Evolutionary conservation across 2,113 vertebrate genomes (phyloP), one percentile per base, ranked within the genome.

Genomic region (Eulacestoma nigropectus): DNA sequence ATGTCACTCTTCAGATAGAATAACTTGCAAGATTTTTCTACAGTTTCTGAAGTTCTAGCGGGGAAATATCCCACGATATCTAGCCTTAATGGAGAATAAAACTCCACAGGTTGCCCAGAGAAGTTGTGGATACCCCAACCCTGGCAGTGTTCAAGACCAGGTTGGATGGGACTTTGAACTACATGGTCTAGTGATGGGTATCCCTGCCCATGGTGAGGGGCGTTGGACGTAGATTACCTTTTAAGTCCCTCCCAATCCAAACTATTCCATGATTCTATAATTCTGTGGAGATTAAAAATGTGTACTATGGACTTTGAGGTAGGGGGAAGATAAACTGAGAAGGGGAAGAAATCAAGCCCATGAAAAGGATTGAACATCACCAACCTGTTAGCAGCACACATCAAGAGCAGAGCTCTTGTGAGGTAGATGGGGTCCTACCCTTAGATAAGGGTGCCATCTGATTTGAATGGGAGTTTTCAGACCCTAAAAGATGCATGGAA

Each of bases 341-440:
- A 41, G 9, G 10, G 9, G 13, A 89, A 62, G 25, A 10, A 27
- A 50, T 26, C 1, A 0, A 83, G 16, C 27, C 10, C 17, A 7
- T 44, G 10, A 44, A 50, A 75, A 65, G 13, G 67, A 65, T 5
- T 20, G n/a, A 68, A 72, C 18, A 8, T 8, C 13, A 13, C 29
- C 25, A 59, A n/a, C 4, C 33, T 18, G 9, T 29, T 22, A 37
- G 32, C 21, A 64, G 9, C 14, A 23, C 9, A 6, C 0, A 0
- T 11, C 26, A 69, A n/a, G 16, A 65, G 13, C 22, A 35, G 0
- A 1, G 30, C 9, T 74, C 50, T 50, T 22, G 33, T 0, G 6
- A 65, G 21, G 21, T 25, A 56, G 13, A 3, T 2, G 19, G 30
- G 30, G 42, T 22, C 9, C 4, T 46, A 18, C 32, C 10, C 26